Percentiles rank a stretch among this genome's conserved stretches.
Conservation (phyloP, 2,797 vertebrate species). For the Calcarius lapponicus region DNA sequence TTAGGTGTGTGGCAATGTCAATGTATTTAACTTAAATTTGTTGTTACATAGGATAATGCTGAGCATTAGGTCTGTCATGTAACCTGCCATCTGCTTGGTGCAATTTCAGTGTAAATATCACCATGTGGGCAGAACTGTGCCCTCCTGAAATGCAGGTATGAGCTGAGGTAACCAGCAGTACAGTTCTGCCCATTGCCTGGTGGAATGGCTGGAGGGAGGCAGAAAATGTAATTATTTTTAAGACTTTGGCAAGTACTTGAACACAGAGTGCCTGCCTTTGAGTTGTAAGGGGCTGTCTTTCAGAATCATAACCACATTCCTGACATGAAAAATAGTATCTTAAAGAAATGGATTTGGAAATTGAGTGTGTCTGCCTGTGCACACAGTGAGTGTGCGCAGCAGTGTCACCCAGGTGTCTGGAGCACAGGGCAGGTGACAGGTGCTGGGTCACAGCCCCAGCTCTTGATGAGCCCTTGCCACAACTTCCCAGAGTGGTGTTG, state of each 20-base stretch:
- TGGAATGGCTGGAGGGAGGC: neutral
- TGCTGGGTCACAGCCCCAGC: neutral
- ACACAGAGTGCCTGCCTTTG: neutral
- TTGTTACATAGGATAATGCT: neutral
- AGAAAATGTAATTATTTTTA: neutral
- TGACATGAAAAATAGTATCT: neutral
- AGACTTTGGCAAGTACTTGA: neutral
- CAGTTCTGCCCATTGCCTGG: neutral
- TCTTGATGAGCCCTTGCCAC: accelerated
- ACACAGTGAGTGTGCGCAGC: accelerated
- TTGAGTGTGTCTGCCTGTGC: neutral
- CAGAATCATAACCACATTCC: neutral
- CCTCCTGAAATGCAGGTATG: neutral
- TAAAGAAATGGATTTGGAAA: neutral
- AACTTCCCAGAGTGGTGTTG: neutral
- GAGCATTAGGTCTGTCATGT: accelerated
- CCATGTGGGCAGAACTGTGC: neutral
- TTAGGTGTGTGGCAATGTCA: neutral
- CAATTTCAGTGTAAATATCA: neutral
- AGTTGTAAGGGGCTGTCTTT: neutral
- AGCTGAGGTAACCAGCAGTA: neutral
- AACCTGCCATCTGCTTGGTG: neutral
- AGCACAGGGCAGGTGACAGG: neutral
- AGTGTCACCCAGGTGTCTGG: neutral
- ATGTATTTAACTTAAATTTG: neutral